These are phyloP conservation scores for Dascyllus trimaculatus DNA, from an alignment of 2,113 vertebrate species.

Conservation along the genomic window DNA sequence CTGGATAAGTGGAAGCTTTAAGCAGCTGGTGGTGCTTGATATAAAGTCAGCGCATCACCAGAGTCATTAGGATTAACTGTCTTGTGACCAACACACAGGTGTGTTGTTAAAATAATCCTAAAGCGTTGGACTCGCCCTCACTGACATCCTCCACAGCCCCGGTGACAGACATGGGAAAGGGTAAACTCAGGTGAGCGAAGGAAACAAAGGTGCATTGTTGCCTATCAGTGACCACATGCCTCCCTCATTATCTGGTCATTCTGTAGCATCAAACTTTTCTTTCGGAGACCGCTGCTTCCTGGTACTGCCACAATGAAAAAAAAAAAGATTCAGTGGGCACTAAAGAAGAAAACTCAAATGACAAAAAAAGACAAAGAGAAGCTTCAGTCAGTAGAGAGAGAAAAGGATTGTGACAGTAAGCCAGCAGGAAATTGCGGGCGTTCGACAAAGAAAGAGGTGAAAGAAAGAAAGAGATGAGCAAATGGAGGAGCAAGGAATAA, in stretches of 20 bases:
- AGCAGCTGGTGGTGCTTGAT: no score
- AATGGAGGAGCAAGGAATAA: conserved; percentile 11
- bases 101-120: no score
- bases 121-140: no score
- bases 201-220: conserved; percentile 15
- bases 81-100: no score
- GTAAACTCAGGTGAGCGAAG: not conserved
- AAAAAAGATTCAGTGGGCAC: not conserved
- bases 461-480: conserved; percentile 41
- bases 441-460: conserved; percentile 39
- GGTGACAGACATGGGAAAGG: no score
- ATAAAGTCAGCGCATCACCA: no score
- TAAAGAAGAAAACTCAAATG: conserved; percentile 27
- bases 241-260: conserved; percentile 1
- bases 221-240: not conserved
- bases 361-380: conserved; percentile 41
- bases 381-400: conserved; percentile 31
- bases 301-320: conserved; percentile 12
- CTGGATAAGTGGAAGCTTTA: no score
- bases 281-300: conserved; percentile 34
- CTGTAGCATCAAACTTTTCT: conserved; percentile 2
- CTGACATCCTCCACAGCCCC: no score
- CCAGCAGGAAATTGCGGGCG: conserved; percentile 40
- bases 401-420: conserved; percentile 30
- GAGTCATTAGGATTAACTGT: no score